These are phyloP conservation scores for Neogale vison DNA, from an alignment of 2,113 vertebrate genomes.

Conservation along the genomic window DNA sequence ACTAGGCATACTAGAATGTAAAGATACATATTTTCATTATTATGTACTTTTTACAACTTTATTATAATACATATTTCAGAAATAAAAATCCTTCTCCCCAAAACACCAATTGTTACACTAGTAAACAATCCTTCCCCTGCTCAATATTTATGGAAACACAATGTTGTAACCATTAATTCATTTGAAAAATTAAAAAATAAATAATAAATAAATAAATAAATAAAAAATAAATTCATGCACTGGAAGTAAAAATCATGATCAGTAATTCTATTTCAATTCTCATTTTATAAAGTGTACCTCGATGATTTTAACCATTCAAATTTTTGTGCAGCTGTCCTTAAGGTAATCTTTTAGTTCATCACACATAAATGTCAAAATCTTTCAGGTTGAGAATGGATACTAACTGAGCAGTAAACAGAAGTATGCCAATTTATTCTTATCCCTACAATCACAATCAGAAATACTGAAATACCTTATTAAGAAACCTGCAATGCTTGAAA, in stretches of 20 bases:
- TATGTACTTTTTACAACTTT: constrained; percentile 45
- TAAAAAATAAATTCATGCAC: neutral
- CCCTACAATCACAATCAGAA: constrained; percentile 18
- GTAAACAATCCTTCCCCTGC: neutral
- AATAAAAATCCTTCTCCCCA: neutral
- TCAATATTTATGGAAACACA: constrained; percentile 1
- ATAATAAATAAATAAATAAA: no score
- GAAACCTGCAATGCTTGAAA: constrained; percentile 46
- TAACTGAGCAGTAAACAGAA: constrained; percentile 35
- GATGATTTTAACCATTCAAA: neutral
- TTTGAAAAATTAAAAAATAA: neutral
- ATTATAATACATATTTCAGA: neutral
- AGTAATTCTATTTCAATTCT: constrained; percentile 27
- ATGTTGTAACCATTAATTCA: constrained; percentile 15
- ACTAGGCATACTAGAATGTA: neutral
- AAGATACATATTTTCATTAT: constrained; percentile 39
- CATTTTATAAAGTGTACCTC: constrained; percentile 6
- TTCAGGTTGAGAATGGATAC: neutral
- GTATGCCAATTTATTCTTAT: constrained; percentile 21
- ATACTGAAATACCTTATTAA: constrained; percentile 42
- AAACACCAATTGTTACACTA: neutral
- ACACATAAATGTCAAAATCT: constrained; percentile 6
- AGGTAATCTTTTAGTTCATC: neutral
- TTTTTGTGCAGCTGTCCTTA: neutral
- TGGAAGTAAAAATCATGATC: constrained; percentile 6